Evolutionary conservation across 1,140 invertebrate genomes (phyloP), one percentile per base, ranked within the genome.

Genomic region (Frieseomelitta varia): DNA sequence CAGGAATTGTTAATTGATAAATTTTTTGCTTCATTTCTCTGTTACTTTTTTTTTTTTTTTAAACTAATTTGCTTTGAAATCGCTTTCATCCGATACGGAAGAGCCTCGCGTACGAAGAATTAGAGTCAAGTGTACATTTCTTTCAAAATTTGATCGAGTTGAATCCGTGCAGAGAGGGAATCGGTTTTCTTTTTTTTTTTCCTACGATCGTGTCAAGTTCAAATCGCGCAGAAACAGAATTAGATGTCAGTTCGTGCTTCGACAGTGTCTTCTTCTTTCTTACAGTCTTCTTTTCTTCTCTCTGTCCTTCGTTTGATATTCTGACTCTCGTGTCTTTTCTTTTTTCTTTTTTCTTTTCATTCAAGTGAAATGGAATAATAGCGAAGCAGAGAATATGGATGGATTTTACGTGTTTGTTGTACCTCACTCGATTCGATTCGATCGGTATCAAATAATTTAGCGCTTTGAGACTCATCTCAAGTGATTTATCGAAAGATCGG

Each of bases 281-380:
- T 19, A 4, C 10, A 6, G 10, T 71, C 12, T 14, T n/a, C 12
- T 11, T 15, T 71, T 24, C 2, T 14, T 17, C 30, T 24, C 47
- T 27, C 2, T 30, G 30, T 2, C 2, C 2, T 21, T 4, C 2
- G 1, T 4, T 73, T 6, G 12, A 0, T 4, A 21, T 17, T 14
- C n/a, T 14, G 1, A 27, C 21, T 1, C 10, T 21, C 51, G 19
- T 12, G 8, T 19, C 12, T 24, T 73, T 21, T 21, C 8, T 47
- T 47, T 39, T 39, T 39, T 6, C 8, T 39, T 39, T 39, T 39
- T 39, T 39, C 3, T 19, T 47, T 51, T 6, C 12, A 53, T 19
- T n/a, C n/a, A n/a, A n/a, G n/a, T n/a, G n/a, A 17, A 53, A 27
- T 2, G 39, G 8, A 30, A 30, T 30, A 30, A 19, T 1, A 30